These are phyloP conservation scores for Xiphias gladius DNA, from an alignment of 2,113 vertebrate species.

Conservation along the genomic window DNA sequence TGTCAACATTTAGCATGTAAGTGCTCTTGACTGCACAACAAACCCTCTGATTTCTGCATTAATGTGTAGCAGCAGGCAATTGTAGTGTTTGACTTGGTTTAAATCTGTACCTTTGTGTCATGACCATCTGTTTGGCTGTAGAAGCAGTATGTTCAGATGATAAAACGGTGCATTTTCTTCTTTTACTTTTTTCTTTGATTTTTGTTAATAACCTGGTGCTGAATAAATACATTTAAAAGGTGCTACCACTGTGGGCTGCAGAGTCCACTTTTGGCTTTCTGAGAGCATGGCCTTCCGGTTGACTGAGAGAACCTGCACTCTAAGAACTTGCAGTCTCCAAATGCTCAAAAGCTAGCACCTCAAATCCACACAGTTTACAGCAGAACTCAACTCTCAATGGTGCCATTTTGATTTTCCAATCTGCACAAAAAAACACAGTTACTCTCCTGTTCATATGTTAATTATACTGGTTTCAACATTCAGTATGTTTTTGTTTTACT, in stretches of 20 bases:
- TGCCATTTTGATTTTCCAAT: slow-evolving; percentile 82
- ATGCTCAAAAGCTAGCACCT: slow-evolving; percentile 81
- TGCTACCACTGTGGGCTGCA: slow-evolving; percentile 84
- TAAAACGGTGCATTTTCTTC: slow-evolving; percentile 77
- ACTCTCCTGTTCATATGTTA: slow-evolving; percentile 57
- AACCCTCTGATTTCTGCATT: slow-evolving; percentile 73
- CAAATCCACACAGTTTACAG: slow-evolving; percentile 85
- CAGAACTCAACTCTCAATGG: slow-evolving; percentile 78
- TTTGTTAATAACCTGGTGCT: slow-evolving; percentile 84
- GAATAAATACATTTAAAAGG: slow-evolving; percentile 80
- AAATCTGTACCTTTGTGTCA: slow-evolving; percentile 75
- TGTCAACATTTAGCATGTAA: slow-evolving; percentile 80
- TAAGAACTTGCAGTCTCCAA: slow-evolving; percentile 69
- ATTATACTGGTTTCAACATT: slow-evolving; percentile 63
- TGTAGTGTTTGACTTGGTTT: slow-evolving; percentile 68
- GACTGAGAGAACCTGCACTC: slow-evolving; percentile 72
- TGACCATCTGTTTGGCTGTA: slow-evolving; percentile 55
- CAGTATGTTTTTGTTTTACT: slow-evolving; percentile 55
- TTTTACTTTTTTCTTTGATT: slow-evolving; percentile 43
- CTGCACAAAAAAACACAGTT: slow-evolving; percentile 70
- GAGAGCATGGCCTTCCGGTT: slow-evolving; percentile 72
- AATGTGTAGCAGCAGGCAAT: slow-evolving; percentile 76
- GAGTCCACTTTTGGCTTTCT: slow-evolving; percentile 70
- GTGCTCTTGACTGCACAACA: slow-evolving; percentile 70
- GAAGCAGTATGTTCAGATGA: slow-evolving; percentile 67